A percentile compares a stretch with the other conserved stretches of the same genome.
These are phyloP conservation scores for Athalia rosae DNA, from an alignment of 2,888 invertebrate genomes.

Conservation along the genomic window DNA sequence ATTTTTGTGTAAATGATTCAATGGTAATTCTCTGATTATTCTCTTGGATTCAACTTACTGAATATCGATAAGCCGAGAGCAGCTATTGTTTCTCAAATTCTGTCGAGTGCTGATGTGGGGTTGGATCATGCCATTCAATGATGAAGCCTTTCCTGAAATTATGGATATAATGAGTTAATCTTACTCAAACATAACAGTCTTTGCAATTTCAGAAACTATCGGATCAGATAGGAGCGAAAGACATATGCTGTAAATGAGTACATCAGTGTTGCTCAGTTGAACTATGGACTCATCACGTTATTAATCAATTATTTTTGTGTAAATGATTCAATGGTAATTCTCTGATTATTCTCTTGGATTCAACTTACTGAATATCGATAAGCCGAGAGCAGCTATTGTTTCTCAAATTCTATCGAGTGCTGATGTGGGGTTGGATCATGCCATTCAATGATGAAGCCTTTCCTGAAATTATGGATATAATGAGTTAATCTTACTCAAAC, in stretches of 20 bases:
- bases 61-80: not conserved
- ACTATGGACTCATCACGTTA: constrained; percentile 69
- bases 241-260: constrained; percentile 57
- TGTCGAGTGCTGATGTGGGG: not conserved
- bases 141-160: too few species aligned
- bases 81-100: not conserved
- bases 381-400: not conserved
- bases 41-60: not conserved
- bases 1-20: not conserved
- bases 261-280: constrained; percentile 69
- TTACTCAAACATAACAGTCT: too few species aligned
- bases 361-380: not conserved
- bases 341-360: constrained; percentile 11
- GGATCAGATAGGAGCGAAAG: constrained; percentile 68
- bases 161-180: not conserved
- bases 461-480: not conserved
- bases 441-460: too few species aligned
- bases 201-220: too few species aligned
- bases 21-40: not conserved
- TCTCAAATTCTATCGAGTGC: not conserved
- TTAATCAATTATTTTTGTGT: not conserved
- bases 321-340: not conserved
- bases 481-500: too few species aligned
- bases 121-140: too few species aligned
- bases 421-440: too few species aligned